Evolutionary conservation across 2,113 vertebrate species (phyloP).

Genomic region (Hydrolagus affinis): DNA sequence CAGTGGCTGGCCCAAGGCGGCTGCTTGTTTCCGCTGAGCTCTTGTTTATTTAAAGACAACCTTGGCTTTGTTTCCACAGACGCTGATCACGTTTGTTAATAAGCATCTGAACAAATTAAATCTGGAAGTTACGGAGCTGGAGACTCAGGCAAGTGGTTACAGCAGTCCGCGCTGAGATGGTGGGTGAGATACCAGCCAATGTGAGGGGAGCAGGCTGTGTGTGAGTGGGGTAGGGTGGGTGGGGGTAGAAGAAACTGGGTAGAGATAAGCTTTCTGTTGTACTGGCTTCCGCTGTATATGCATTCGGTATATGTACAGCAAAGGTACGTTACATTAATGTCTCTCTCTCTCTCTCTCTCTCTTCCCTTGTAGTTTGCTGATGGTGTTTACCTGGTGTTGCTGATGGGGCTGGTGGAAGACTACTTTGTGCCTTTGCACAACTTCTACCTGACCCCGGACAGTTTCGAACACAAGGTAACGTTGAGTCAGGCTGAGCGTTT

Average conservation of each 20-base stretch:
- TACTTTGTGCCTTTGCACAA: conserved; percentile 94
- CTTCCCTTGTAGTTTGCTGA: conserved; percentile 79
- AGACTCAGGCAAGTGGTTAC: conserved; percentile 80
- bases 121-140: conserved; percentile 91
- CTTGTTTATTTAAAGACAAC: no score
- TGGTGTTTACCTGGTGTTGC: conserved; percentile 87
- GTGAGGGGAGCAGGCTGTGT: no score
- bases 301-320: no score
- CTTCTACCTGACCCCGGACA: conserved; percentile 95
- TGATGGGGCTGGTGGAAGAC: conserved; percentile 92
- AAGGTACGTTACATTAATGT: background rate
- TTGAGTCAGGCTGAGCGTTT: background rate
- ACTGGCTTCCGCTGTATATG: no score
- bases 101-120: conserved; percentile 97
- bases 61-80: conserved; percentile 56
- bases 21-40: no score
- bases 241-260: background rate
- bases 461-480: conserved; percentile 93
- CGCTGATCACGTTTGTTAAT: conserved; percentile 95
- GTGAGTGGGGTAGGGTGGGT: background rate
- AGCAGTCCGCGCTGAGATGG: background rate
- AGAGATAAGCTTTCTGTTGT: background rate
- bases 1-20: no score
- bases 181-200: no score
- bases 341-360: conserved; percentile 6